phyloP scores from a whole-genome alignment of 1,140 invertebrate species.

The Arctopsyche grandis region DNA sequence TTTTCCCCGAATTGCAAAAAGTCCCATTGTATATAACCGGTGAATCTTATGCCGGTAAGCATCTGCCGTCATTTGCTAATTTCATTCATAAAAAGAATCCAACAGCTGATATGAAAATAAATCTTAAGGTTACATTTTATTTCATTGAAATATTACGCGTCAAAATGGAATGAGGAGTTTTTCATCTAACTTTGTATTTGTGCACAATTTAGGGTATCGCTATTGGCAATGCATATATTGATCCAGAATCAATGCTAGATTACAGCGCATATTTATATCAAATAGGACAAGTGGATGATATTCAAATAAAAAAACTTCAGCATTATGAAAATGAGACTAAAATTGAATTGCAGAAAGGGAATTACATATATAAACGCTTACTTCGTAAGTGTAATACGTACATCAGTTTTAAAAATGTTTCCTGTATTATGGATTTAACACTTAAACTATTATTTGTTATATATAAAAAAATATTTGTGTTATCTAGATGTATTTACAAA shows the following conservation, averaged over 20 bases:
- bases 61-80: constrained; percentile 80
- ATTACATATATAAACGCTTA: constrained; percentile 63
- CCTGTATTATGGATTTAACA: no score
- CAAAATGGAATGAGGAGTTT: constrained; percentile 6
- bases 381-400: constrained; percentile 60
- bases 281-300: constrained; percentile 77
- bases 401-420: no score
- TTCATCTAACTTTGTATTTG: neutral
- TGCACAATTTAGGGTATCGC: constrained; percentile 70
- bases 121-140: constrained; percentile 65
- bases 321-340: constrained; percentile 58
- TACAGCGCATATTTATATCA: constrained; percentile 82
- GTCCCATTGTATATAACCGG: constrained; percentile 82
- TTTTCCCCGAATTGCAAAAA: constrained; percentile 74
- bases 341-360: constrained; percentile 63
- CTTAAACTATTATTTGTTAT: constrained; percentile 5
- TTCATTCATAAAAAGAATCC: constrained; percentile 77
- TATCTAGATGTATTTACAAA: constrained; percentile 73
- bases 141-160: neutral
- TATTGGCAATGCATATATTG: constrained; percentile 86
- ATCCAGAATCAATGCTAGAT: constrained; percentile 78
- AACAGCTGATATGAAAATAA: constrained; percentile 70
- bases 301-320: constrained; percentile 61
- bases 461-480: constrained; percentile 39
- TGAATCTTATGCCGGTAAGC: constrained; percentile 88